Conservation (phyloP, 2,888 invertebrate genomes). For the Uropetala carovei region DNA sequence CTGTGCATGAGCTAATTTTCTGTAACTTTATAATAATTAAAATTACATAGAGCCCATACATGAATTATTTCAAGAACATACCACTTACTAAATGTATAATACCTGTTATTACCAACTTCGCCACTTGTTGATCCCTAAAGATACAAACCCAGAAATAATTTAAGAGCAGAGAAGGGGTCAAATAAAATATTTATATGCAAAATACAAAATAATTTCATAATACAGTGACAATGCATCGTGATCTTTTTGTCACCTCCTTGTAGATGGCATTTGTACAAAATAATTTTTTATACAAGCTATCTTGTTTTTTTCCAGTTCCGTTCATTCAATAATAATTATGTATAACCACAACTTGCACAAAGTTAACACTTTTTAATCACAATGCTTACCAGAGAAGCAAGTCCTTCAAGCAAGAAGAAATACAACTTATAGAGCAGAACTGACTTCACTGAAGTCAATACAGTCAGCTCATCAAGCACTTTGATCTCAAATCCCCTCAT, state of each 20-base stretch:
- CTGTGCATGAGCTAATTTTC: not conserved
- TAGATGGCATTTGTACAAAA: constrained; percentile 46
- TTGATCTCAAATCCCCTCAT: constrained; percentile 55
- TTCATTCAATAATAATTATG: constrained; percentile 60
- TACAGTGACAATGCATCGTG: constrained; percentile 56
- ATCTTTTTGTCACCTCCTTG: constrained; percentile 53
- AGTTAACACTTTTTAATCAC: constrained; percentile 58
- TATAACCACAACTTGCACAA: constrained; percentile 62
- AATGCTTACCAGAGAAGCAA: constrained; percentile 61
- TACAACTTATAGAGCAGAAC: constrained; percentile 61
- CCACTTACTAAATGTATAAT: not conserved
- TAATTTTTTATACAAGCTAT: constrained; percentile 37
- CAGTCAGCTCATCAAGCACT: constrained; percentile 60
- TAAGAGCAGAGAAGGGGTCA: constrained; percentile 50
- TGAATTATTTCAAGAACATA: constrained; percentile 27
- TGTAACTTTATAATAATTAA: constrained; percentile 33
- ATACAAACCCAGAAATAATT: constrained; percentile 47
- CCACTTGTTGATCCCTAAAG: not conserved
- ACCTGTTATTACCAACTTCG: not conserved
- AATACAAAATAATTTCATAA: constrained; percentile 50
- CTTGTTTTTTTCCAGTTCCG: constrained; percentile 40
- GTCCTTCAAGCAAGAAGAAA: constrained; percentile 63
- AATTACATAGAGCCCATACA: constrained; percentile 40
- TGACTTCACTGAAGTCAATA: constrained; percentile 64
- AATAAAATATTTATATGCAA: constrained; percentile 48